Conservation (phyloP, 2,797 vertebrate species). For the Cyclopterus lumpus region DNA sequence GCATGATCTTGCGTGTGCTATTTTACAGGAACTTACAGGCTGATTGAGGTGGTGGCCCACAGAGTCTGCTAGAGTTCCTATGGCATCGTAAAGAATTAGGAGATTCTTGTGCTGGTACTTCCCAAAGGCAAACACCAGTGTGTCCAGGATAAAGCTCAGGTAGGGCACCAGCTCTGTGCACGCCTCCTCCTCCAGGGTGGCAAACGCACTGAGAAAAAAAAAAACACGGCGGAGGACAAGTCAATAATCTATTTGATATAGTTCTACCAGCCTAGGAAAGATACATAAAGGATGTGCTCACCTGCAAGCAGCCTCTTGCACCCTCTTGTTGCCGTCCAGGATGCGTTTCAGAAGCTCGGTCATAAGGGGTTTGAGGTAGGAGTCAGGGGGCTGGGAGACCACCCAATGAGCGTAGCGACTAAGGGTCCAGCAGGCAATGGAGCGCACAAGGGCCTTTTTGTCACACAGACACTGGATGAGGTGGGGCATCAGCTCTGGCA, state of each 20-base stretch:
- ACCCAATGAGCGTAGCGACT: conserved; percentile 98
- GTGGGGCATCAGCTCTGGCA: conserved; percentile 94
- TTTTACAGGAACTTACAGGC: conserved; percentile 79
- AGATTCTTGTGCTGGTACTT: conserved; percentile 98
- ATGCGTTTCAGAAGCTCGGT: conserved; percentile 95
- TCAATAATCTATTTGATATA: neutral
- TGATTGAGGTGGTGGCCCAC: conserved; percentile 97
- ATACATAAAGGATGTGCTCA: conserved; percentile 57
- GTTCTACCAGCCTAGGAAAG: neutral
- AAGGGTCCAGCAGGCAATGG: conserved; percentile 96
- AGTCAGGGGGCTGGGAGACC: conserved; percentile 91
- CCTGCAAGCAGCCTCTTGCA: conserved; percentile 97
- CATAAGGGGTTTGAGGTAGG: conserved; percentile 95
- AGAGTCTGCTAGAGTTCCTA: conserved; percentile 94
- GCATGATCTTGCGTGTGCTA: neutral
- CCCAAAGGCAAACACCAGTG: conserved; percentile 94
- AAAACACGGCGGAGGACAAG: neutral
- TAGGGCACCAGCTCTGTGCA: conserved; percentile 96
- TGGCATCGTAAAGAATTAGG: conserved; percentile 95
- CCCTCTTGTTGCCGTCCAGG: conserved; percentile 94
- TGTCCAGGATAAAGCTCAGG: conserved; percentile 95
- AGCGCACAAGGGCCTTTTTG: conserved; percentile 95
- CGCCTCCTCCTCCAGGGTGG: conserved; percentile 95
- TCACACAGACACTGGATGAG: conserved; percentile 93
- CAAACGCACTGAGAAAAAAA: conserved; percentile 87